A percentile compares a stretch with the other conserved stretches of the same genome.
Evolutionary conservation across 2,888 invertebrate genomes (phyloP).

Genomic region (Andrena minutula): DNA sequence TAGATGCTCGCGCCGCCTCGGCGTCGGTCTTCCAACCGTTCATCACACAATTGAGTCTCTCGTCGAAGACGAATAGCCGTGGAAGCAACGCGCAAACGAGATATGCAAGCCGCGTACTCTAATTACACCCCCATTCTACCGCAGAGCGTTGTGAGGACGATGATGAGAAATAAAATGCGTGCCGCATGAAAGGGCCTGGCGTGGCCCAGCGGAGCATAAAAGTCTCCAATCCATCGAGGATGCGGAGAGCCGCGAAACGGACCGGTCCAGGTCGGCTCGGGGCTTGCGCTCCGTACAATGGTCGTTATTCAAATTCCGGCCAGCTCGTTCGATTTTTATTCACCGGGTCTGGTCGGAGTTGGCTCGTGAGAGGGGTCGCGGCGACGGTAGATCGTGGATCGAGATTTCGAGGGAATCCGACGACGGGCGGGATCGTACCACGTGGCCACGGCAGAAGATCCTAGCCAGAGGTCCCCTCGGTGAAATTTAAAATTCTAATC

Average conservation of each 20-base stretch:
- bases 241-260: slow-evolving; percentile 28
- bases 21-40: too few relatives aligned
- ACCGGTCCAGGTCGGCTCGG: slow-evolving; percentile 47
- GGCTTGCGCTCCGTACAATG: slow-evolving; percentile 63
- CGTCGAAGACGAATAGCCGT: too few relatives aligned
- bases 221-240: slow-evolving; percentile 48
- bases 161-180: slow-evolving; percentile 28
- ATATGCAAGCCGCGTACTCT: not conserved
- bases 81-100: not conserved
- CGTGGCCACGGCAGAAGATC: slow-evolving; percentile 57
- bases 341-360: slow-evolving; percentile 57
- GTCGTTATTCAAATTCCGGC: slow-evolving; percentile 82
- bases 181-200: slow-evolving; percentile 14
- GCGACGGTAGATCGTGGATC: slow-evolving; percentile 78
- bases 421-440: slow-evolving; percentile 72
- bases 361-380: slow-evolving; percentile 63
- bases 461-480: slow-evolving; percentile 68
- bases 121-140: not conserved
- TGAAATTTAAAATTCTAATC: slow-evolving; percentile 84
- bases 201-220: not conserved
- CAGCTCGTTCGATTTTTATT: slow-evolving; percentile 75
- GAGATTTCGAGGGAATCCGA: slow-evolving; percentile 82
- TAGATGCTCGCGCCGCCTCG: not conserved
- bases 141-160: not conserved
- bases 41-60: too few relatives aligned